These are phyloP conservation scores for Lithophane semibrunnea DNA, from an alignment of 2,888 invertebrate species.

Conservation along the genomic window DNA sequence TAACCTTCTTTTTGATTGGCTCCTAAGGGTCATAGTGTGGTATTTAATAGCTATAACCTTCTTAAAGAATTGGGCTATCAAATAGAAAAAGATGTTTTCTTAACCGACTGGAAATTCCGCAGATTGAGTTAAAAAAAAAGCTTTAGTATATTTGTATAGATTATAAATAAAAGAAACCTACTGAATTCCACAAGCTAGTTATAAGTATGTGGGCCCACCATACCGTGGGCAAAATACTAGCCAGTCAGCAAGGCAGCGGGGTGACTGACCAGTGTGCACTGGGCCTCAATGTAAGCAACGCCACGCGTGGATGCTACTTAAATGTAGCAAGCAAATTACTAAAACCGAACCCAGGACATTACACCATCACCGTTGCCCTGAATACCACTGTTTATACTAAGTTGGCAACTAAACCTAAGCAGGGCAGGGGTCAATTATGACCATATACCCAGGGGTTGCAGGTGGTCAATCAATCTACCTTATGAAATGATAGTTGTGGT, in stretches of 20 bases:
- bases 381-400: neutral
- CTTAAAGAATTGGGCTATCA: no score
- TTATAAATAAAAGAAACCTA: neutral
- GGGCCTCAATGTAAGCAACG: neutral
- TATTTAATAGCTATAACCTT: no score
- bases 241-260: neutral
- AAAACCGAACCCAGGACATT: neutral
- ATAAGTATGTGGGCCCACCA: neutral
- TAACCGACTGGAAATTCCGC: no score
- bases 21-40: no score
- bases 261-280: neutral
- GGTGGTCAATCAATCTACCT: neutral
- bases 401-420: neutral
- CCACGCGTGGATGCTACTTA: neutral
- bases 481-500: neutral
- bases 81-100: no score
- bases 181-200: neutral
- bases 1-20: no score
- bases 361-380: neutral
- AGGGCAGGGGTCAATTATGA: neutral
- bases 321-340: constrained; percentile 4
- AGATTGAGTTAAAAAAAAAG: no score
- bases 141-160: no score
- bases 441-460: neutral
- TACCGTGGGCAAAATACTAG: neutral